phyloP scores from a whole-genome alignment of 1,140 invertebrate genomes.

The Marisa cornuarietis region DNA sequence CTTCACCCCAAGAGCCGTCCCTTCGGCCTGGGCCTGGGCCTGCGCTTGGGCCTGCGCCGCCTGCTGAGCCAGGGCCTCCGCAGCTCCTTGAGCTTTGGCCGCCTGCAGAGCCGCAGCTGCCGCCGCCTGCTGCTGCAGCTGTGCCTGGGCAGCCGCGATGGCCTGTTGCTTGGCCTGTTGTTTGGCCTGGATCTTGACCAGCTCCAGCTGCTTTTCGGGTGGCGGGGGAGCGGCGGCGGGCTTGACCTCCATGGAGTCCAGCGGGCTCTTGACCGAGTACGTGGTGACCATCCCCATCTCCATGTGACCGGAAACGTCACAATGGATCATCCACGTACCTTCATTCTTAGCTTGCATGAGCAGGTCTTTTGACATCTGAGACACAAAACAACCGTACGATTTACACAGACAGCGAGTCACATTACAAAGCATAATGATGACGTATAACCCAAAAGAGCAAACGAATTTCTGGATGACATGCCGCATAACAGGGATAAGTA shows the following conservation, averaged over 20 bases:
- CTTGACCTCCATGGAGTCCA: constrained; percentile 4
- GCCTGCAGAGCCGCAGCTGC: not conserved
- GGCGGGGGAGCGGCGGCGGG: not conserved
- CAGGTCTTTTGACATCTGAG: constrained; percentile 1
- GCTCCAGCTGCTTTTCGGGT: constrained; percentile 6
- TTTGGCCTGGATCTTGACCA: constrained; percentile 2
- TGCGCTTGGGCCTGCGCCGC: not conserved
- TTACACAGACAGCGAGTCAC: too few relatives aligned
- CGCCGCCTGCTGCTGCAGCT: not conserved
- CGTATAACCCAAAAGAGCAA: too few relatives aligned
- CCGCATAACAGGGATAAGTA: too few relatives aligned
- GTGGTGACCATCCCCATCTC: constrained; percentile 34
- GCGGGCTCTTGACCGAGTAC: constrained; percentile 20
- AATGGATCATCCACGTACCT: constrained; percentile 50
- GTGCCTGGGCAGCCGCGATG: not conserved
- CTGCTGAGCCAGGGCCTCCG: not conserved
- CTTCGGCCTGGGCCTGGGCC: not conserved
- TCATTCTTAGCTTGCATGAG: constrained; percentile 45
- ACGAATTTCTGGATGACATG: too few relatives aligned
- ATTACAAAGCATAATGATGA: too few relatives aligned
- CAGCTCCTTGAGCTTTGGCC: not conserved
- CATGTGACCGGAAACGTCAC: constrained; percentile 40
- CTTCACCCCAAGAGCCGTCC: not conserved
- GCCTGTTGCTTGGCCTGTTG: constrained; percentile 2
- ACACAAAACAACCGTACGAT: too few relatives aligned